These are phyloP conservation scores for Octodon degus DNA, from an alignment of 2,113 vertebrate species.

Conservation along the genomic window DNA sequence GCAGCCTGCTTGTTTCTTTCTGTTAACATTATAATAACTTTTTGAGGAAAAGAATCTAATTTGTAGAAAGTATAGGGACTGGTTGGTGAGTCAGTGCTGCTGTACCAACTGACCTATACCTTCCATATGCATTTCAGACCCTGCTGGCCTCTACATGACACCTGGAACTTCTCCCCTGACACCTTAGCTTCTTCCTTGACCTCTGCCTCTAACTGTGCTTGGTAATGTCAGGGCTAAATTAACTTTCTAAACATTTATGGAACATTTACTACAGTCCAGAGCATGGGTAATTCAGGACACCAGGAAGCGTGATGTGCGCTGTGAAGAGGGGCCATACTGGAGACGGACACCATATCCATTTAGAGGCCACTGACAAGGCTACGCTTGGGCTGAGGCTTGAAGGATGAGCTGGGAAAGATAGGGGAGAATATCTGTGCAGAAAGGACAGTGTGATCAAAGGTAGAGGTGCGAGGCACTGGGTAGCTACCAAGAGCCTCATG, in stretches of 20 bases:
- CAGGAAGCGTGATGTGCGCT: not conserved
- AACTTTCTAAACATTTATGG: not conserved
- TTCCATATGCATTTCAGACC: not conserved
- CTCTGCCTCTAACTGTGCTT: accelerated
- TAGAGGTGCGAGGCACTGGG: not conserved
- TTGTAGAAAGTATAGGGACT: not conserved
- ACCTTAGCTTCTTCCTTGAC: not conserved
- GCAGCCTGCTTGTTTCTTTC: not conserved
- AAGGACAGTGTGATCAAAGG: not conserved
- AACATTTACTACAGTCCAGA: not conserved
- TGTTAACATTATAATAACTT: conserved; percentile 36
- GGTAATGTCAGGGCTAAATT: not conserved
- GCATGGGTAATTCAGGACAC: not conserved
- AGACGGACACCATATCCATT: not conserved
- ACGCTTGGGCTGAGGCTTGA: not conserved
- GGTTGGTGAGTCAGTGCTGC: not conserved
- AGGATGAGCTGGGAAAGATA: not conserved
- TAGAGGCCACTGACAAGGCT: not conserved
- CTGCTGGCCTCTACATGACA: not conserved
- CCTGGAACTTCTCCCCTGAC: not conserved
- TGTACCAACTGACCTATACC: not conserved
- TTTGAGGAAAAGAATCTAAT: not conserved
- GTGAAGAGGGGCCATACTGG: accelerated
- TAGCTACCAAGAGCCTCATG: not conserved
- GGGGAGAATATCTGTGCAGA: not conserved